Evolutionary conservation across 2,113 vertebrate species (phyloP), one percentile per base, ranked within the genome.

Genomic region (Gopherus flavomarginatus): DNA sequence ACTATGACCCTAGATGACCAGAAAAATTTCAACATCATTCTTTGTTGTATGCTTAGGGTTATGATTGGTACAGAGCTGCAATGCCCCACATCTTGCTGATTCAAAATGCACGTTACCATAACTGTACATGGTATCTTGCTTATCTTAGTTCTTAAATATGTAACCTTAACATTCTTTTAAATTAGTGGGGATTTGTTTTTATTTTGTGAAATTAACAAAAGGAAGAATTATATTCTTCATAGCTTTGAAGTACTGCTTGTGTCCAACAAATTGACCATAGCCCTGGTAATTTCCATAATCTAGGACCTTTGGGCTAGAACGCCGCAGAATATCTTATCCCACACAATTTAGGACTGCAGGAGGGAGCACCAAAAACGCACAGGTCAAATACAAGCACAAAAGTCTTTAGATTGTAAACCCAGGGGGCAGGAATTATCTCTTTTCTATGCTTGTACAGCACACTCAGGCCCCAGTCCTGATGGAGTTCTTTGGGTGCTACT

Each of bases 131-230:
- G 57, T 96, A 54, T 94, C 65, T 93, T 92, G 84, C 95, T 96
- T 95, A 97, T 95, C 85, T 90, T 96, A 96, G 96, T 95, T 95
- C 31, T 87, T 44, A 94, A 95, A 94, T 84, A 86, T 96, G 94
- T 92, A 91, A 54, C 90, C 24, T n/a, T 94, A 96, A 92, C 57
- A 50, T 8, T 11, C 6, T 38, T 87, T 50, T 59, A 42, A 86
- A 84, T 44, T 50, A 85, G 38, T 2, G 62, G 52, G 86, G 82
- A 3, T 44, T 94, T 87, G 0, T 2, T 80, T 83, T 91, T 49
- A 42, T 44, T 75, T 91, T 93, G 81, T 96, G 50, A 82, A 88
- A 93, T 96, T 96, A 81, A 44, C 24, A 6, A 92, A 86, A 95
- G n/a, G 90, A 95, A 92, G 81, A 59, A 47, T 78, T 27, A 29